Conservation (phyloP, 1,140 invertebrate species). For the Watersipora subatra region DNA sequence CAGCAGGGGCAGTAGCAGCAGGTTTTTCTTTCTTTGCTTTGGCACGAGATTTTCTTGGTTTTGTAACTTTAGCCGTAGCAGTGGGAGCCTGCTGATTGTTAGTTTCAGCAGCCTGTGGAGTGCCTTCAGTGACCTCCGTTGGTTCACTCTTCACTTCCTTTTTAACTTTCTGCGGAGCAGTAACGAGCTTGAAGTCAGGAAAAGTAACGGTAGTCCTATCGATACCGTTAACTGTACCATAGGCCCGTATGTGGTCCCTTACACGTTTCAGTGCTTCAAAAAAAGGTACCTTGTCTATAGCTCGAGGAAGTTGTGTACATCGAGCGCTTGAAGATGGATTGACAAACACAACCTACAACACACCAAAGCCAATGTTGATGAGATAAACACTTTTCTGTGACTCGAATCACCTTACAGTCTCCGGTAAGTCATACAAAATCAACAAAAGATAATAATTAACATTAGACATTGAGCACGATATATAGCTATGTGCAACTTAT, state of each 20-base stretch:
- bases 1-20: too few species aligned
- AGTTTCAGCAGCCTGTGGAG: neutral
- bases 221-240: slow-evolving; percentile 64
- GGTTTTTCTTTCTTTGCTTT: neutral
- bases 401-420: neutral
- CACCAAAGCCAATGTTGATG: neutral
- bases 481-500: too few species aligned
- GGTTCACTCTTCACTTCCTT: neutral
- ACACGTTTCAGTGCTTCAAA: slow-evolving; percentile 87
- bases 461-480: too few species aligned
- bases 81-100: neutral
- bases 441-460: neutral
- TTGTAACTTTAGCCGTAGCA: neutral
- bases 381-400: too few species aligned
- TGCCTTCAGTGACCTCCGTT: neutral
- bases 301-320: slow-evolving; percentile 83
- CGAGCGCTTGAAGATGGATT: slow-evolving; percentile 94
- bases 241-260: slow-evolving; percentile 74
- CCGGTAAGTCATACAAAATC: neutral
- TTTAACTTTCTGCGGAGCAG: slow-evolving; percentile 1
- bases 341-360: slow-evolving; percentile 80
- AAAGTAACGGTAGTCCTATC: slow-evolving; percentile 86
- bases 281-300: slow-evolving; percentile 91
- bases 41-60: neutral
- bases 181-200: slow-evolving; percentile 38